Evolutionary conservation across 2,113 vertebrate species (phyloP), one percentile per base, ranked within the genome.

Genomic region (Dasyurus viverrinus): DNA sequence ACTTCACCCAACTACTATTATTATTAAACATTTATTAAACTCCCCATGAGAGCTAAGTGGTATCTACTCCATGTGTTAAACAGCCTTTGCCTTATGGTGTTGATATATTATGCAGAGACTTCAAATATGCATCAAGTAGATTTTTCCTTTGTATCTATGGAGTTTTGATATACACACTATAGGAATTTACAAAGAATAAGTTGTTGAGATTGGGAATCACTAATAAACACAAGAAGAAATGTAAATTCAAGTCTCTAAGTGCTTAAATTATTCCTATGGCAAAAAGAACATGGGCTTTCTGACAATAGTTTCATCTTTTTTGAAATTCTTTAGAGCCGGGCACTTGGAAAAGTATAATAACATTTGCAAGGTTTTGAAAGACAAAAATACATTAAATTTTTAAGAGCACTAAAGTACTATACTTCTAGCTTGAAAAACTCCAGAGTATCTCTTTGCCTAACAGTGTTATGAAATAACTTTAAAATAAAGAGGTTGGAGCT

Each of bases 21-120:
- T 53, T 55, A 91, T 52, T 95, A 68, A 93, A 89, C 26, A 8
- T 90, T 76, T 92, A 90, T 52, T 93, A 93, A 93, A 9, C 24
- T 94, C 25, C 60, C 36, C 36, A 53, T 76, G 50, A 95, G 53
- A 94, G 89, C 24, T 36, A 93, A 2, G 26, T 60, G 11, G 2
- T 90, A 84, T 50, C 25, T 48, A 89, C 1, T 91, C 24, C 16
- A 91, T 7, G 94, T 90, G 54, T 36, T 68, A 94, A 92, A 54
- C 0, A 1, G 30, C 54, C 53, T 90, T 84, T 93, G 47, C 50
- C 26, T 94, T 53, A 30, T 6, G 2, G 22, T 89, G 2, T 53
- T 54, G 26, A 94, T 16, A 90, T 24, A 16, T 94, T 94, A 92
- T 93, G 50, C 68, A 8, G 52, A 95, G 6, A 42, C 54, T 53